Evolutionary conservation across 2,797 vertebrate species (phyloP), one percentile per base, ranked within the genome.

Genomic region (Coreius guichenoti): DNA sequence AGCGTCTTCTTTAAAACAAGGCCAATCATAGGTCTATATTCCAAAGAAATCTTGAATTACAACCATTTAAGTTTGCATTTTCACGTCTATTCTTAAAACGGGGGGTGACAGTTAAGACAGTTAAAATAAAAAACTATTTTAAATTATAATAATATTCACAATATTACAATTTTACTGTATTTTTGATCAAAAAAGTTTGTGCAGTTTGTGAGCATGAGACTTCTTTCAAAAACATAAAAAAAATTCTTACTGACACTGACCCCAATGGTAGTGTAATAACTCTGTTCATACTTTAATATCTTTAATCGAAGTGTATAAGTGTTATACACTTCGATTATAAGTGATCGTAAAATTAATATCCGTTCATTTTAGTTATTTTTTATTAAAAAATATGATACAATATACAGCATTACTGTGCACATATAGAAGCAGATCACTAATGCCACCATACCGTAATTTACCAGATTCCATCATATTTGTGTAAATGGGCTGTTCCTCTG

Each of bases 401-500:
- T 31, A 68, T 23, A 36, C 6, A 76, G 61, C 49, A 43, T 29
- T 47, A 23, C 39, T 5, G 12, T 14, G 36, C n/a, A 49, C 19
- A 33, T 19, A 47, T 19, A n/a, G 43, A 47, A 80, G 43, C 43
- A 67, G 58, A 31, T 67, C 26, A 23, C 43, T 47, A 49, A 67
- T 67, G 61, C 26, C 31, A 31, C 61, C 45, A 78, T 26, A 78
- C 36, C 39, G 4, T 65, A n/a, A 76, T 75, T 54, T 39, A 67
- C 43, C 51, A 75, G 29, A 67, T 65, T 51, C 45, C 70, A 76
- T 76, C 72, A 78, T 39, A 43, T 78, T 36, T 79, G 26, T 16
- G 21, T 33, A 61, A 72, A 56, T 36, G 43, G 54, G 31, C 83
- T 31, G 13, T 51, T 39, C 51, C 21, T 58, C 61, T 26, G 33